These are phyloP conservation scores for Cephus runcator DNA, from an alignment of 2,888 invertebrate genomes.

Conservation along the genomic window DNA sequence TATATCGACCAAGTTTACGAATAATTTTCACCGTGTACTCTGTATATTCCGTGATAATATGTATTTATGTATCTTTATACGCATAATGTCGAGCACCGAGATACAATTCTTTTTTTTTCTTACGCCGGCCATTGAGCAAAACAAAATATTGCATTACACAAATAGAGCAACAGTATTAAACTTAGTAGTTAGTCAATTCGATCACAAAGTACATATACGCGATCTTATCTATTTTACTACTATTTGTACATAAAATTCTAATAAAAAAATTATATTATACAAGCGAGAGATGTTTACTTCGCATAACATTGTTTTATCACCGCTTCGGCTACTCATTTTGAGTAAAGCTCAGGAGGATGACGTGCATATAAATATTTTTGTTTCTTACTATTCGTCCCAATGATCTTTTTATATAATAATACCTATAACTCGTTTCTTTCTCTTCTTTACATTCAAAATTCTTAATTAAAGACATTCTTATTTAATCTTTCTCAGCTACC, in stretches of 20 bases:
- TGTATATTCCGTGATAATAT: neutral
- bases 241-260: conserved; percentile 55
- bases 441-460: neutral
- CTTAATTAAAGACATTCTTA: neutral
- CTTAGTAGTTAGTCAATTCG: conserved; percentile 44
- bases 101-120: neutral
- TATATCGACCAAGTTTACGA: neutral
- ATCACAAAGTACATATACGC: conserved; percentile 33
- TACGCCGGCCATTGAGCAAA: conserved; percentile 26
- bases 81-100: neutral
- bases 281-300: conserved; percentile 12
- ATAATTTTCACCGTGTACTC: neutral
- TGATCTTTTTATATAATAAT: neutral
- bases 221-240: conserved; percentile 48
- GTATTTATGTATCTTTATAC: neutral
- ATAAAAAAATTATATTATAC: conserved; percentile 51
- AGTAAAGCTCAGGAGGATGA: no score
- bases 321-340: neutral
- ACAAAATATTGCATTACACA: conserved; percentile 18
- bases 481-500: neutral
- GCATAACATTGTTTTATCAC: neutral
- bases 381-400: no score
- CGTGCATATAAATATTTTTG: no score
- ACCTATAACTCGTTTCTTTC: neutral
- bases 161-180: conserved; percentile 54